These are phyloP conservation scores for Lanius ludovicianus DNA, from an alignment of 2,113 vertebrate genomes.

Conservation along the genomic window DNA sequence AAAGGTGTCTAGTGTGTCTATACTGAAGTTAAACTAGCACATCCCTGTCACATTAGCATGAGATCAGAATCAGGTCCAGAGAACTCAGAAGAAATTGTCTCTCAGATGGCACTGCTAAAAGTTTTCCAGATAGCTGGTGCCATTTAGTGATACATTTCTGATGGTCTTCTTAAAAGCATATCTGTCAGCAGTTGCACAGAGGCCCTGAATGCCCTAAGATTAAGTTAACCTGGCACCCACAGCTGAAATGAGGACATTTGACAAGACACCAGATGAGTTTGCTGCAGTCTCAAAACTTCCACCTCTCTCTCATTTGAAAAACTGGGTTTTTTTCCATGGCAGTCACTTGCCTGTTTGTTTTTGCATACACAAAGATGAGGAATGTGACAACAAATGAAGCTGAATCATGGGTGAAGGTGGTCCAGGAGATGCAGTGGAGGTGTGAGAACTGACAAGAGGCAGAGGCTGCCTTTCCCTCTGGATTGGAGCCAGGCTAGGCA, in stretches of 20 bases:
- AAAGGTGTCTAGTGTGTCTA: background rate
- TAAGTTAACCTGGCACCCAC: constrained; percentile 31
- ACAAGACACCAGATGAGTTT: constrained; percentile 57
- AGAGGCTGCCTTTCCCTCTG: background rate
- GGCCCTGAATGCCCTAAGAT: background rate
- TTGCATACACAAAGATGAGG: background rate
- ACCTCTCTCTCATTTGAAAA: constrained; percentile 50
- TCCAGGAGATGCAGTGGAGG: background rate
- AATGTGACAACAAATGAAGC: constrained; percentile 3
- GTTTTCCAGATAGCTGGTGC: background rate
- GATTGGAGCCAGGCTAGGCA: background rate
- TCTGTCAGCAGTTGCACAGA: background rate
- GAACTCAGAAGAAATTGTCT: background rate
- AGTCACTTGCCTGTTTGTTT: constrained; percentile 25
- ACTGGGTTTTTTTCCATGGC: background rate
- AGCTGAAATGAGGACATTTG: constrained; percentile 59
- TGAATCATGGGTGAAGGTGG: background rate
- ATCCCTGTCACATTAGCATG: background rate
- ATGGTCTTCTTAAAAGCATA: background rate
- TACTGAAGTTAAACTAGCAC: background rate
- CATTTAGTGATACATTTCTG: constrained; percentile 22
- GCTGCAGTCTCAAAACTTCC: constrained; percentile 65
- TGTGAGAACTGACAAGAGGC: background rate
- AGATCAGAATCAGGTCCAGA: background rate
- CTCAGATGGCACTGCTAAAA: background rate